Evolutionary conservation across 2,888 invertebrate species (phyloP).

Genomic region (Antheraea assamensis): DNA sequence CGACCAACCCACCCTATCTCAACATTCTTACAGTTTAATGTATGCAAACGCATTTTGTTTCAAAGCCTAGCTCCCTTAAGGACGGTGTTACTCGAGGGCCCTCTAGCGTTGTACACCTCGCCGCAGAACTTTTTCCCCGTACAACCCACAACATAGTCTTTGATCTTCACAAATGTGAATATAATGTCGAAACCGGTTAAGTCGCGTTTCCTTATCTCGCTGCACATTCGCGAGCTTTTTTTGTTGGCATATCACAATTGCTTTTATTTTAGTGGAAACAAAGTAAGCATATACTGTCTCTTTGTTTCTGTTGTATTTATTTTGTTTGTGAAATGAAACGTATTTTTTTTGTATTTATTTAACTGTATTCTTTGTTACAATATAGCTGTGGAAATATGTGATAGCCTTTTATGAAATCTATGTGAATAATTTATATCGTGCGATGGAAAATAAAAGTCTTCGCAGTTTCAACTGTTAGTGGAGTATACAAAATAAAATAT

Average conservation of each 20-base stretch:
- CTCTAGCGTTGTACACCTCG: constrained; percentile 66
- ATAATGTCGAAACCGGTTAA: constrained; percentile 77
- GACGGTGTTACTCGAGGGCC: constrained; percentile 72
- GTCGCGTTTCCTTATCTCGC: constrained; percentile 64
- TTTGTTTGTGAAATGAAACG: constrained; percentile 56
- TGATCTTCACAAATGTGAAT: constrained; percentile 80
- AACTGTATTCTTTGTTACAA: constrained; percentile 40
- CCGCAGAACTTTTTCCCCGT: constrained; percentile 65
- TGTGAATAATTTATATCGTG: not conserved
- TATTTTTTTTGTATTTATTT: constrained; percentile 53
- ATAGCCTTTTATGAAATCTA: constrained; percentile 36
- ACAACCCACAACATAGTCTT: constrained; percentile 76
- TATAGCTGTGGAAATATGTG: constrained; percentile 42
- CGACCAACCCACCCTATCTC: constrained; percentile 74
- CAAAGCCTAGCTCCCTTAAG: constrained; percentile 78
- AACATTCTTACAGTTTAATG: constrained; percentile 82
- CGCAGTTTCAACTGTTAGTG: too few species aligned
- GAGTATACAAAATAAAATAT: too few species aligned
- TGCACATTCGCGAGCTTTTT: constrained; percentile 57
- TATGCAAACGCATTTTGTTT: constrained; percentile 83
- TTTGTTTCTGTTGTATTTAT: constrained; percentile 62
- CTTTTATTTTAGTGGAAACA: constrained; percentile 56
- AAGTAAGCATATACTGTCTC: constrained; percentile 62
- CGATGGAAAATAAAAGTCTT: not conserved
- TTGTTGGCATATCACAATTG: constrained; percentile 48